These are phyloP conservation scores for Phalera bucephala DNA, from an alignment of 2,888 invertebrate genomes.

Conservation along the genomic window DNA sequence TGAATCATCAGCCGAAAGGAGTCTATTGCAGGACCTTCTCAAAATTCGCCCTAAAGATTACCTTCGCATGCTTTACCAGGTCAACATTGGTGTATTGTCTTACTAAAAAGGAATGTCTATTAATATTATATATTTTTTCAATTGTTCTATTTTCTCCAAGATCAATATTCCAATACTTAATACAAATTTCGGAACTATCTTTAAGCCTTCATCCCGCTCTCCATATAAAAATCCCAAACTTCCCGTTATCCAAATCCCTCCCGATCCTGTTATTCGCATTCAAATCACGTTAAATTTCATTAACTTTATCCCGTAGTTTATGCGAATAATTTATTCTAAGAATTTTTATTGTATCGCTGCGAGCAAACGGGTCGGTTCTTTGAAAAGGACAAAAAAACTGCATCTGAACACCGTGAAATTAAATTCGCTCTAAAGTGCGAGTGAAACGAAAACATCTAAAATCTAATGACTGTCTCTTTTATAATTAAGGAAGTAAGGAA, in stretches of 20 bases:
- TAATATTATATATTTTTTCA: too few species aligned
- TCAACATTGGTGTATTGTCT: too few species aligned
- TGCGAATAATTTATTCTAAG: constrained; percentile 25
- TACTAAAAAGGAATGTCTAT: too few species aligned
- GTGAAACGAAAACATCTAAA: constrained; percentile 7
- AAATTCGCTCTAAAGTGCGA: constrained; percentile 19
- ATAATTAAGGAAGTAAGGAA: constrained; percentile 18
- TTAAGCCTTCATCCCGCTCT: too few species aligned
- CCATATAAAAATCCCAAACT: not conserved
- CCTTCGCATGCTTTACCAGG: too few species aligned
- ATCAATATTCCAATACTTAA: too few species aligned
- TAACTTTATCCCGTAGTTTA: constrained; percentile 7
- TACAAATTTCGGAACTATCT: too few species aligned
- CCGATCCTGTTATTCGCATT: not conserved
- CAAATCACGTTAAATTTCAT: constrained; percentile 5
- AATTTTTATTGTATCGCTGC: constrained; percentile 23
- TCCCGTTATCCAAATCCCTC: not conserved
- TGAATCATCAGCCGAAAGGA: too few species aligned
- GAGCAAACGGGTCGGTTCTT: constrained; percentile 22
- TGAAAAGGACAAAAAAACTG: constrained; percentile 23
- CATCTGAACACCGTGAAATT: constrained; percentile 24
- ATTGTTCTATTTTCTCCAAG: too few species aligned
- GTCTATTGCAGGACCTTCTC: too few species aligned
- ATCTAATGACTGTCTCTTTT: constrained; percentile 12
- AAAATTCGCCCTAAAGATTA: too few species aligned